phyloP scores from a whole-genome alignment of 2,797 vertebrate species.

The Petrocephalus schoutedeni region DNA sequence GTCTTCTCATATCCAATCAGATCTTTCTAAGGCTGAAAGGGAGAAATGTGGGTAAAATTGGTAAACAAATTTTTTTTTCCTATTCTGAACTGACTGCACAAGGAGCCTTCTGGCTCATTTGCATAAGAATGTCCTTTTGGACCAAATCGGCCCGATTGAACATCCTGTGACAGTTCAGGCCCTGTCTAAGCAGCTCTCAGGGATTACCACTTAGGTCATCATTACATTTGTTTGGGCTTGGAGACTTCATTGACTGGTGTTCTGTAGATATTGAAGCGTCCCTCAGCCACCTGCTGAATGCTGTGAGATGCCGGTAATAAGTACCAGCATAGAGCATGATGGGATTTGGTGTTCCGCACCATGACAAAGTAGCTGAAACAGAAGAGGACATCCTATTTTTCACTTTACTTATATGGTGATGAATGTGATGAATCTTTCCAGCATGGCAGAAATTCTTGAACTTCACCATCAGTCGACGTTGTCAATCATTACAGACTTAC shows the following conservation, averaged over 20 bases:
- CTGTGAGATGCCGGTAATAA: background rate
- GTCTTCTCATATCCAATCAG: background rate
- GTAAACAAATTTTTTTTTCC: background rate
- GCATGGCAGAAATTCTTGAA: background rate
- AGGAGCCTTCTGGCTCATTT: background rate
- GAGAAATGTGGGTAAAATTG: background rate
- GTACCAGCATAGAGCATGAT: background rate
- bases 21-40: slow-evolving; percentile 6
- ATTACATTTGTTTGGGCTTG: background rate
- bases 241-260: slow-evolving; percentile 5
- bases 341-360: background rate
- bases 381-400: slow-evolving; percentile 12
- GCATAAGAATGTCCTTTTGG: background rate
- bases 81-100: background rate
- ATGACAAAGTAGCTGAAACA: background rate
- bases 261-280: slow-evolving; percentile 3
- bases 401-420: background rate
- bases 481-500: background rate
- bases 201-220: background rate
- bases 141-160: slow-evolving; percentile 12
- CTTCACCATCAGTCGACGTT: background rate
- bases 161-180: slow-evolving; percentile 20
- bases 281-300: background rate
- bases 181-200: background rate
- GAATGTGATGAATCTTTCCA: background rate